A percentile compares a stretch with the other conserved stretches of the same genome.
These are phyloP conservation scores for Leptopilina drosophilae DNA, from an alignment of 2,888 invertebrate genomes.

Conservation along the genomic window DNA sequence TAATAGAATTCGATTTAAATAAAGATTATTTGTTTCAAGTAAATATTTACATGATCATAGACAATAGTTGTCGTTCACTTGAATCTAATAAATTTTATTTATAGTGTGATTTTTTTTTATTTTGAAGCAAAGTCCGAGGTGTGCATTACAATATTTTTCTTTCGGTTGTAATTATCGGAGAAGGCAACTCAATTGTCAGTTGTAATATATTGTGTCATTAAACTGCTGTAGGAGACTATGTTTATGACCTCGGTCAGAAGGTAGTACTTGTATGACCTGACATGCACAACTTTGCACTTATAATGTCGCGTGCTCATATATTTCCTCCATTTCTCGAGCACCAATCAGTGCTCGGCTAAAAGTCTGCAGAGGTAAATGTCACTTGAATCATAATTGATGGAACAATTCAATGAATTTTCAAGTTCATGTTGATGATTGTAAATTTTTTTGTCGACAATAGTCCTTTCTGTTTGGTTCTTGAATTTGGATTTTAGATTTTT, in stretches of 20 bases:
- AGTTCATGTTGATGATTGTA: neutral
- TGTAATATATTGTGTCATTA: conserved; percentile 5
- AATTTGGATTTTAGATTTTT: too few species aligned
- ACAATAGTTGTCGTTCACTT: too few species aligned
- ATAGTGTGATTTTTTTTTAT: too few species aligned
- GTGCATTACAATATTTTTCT: neutral
- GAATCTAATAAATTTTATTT: too few species aligned
- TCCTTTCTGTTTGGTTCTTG: too few species aligned
- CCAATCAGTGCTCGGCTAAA: conserved; percentile 25
- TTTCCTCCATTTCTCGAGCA: conserved; percentile 12
- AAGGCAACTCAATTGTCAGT: neutral
- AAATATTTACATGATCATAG: too few species aligned
- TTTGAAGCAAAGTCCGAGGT: too few species aligned
- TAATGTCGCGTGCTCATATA: conserved; percentile 23
- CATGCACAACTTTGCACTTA: conserved; percentile 17
- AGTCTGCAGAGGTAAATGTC: conserved; percentile 37
- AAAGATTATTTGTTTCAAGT: too few species aligned
- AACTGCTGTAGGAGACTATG: neutral
- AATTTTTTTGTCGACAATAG: neutral
- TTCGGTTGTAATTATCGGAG: neutral
- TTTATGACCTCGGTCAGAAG: conserved; percentile 29
- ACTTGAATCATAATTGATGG: conserved; percentile 33
- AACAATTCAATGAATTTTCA: neutral
- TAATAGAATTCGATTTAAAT: neutral
- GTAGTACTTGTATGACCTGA: conserved; percentile 13